Conservation (phyloP, 2,797 vertebrate species). For the Huso huso region DNA sequence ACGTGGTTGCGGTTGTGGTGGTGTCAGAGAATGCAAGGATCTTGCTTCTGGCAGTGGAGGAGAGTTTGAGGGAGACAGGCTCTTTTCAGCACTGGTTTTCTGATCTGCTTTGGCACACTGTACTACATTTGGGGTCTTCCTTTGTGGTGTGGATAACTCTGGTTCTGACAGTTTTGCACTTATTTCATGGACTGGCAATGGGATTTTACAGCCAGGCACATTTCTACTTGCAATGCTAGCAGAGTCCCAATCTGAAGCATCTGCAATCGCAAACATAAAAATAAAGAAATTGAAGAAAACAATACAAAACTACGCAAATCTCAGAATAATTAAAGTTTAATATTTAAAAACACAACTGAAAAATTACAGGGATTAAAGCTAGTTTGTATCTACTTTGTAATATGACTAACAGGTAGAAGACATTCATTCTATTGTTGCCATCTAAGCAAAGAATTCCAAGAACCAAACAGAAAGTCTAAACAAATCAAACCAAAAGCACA, state of each 20-base stretch:
- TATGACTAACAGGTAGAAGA: too few relatives aligned
- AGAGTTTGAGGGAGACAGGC: slow-evolving; percentile 2
- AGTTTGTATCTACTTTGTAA: too few relatives aligned
- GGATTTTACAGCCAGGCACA: slow-evolving; percentile 31
- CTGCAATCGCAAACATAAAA: slow-evolving; percentile 35
- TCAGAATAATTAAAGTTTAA: too few relatives aligned
- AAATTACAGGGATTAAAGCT: too few relatives aligned
- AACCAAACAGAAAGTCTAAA: too few relatives aligned
- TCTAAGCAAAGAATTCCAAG: too few relatives aligned
- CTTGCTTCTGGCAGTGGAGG: slow-evolving; percentile 28
- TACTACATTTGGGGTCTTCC: not conserved
- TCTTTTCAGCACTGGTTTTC: slow-evolving; percentile 13
- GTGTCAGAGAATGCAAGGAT: slow-evolving; percentile 8
- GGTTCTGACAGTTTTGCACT: not conserved
- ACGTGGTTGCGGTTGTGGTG: slow-evolving; percentile 41
- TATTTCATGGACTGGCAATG: slow-evolving; percentile 16
- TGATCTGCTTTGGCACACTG: not conserved
- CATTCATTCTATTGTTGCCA: too few relatives aligned
- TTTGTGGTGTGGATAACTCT: not conserved
- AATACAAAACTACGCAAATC: not conserved
- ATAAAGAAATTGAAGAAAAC: slow-evolving; percentile 1
- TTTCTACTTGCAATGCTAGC: slow-evolving; percentile 50
- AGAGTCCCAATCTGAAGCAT: slow-evolving; percentile 66
- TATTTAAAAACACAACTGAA: too few relatives aligned
- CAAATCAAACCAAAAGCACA: slow-evolving; percentile 1